Conservation (phyloP, 53 echinoderm and acorn worm genomes). For the Arbacia lixula region DNA sequence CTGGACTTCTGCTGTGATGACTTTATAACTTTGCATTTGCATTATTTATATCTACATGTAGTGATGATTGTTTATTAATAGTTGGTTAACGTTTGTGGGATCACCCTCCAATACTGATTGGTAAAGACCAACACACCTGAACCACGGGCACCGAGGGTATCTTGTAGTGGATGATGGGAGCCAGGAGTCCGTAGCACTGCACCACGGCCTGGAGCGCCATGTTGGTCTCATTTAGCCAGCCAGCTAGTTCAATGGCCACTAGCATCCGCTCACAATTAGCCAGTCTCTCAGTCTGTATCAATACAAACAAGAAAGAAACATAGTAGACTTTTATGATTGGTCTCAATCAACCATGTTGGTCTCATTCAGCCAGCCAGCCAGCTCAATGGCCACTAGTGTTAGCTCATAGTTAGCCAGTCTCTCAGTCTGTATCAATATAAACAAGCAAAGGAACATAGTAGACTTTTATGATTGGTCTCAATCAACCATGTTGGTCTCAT, state of each 20-base stretch:
- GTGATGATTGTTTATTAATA: too few species aligned
- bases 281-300: conserved; percentile 70
- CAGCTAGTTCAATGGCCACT: conserved; percentile 96
- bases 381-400: conserved; percentile 94
- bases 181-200: conserved; percentile 91
- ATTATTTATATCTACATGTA: too few species aligned
- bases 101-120: too few species aligned
- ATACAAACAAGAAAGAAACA: not conserved
- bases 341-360: conserved; percentile 88
- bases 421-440: conserved; percentile 70
- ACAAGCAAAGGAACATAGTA: too few species aligned
- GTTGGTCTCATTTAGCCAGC: conserved; percentile 97
- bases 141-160: conserved; percentile 90
- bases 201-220: conserved; percentile 96
- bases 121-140: conserved; percentile 90
- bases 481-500: conserved; percentile 93
- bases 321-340: too few species aligned
- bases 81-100: too few species aligned
- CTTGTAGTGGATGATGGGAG: conserved; percentile 92
- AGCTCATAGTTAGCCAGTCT: conserved; percentile 86
- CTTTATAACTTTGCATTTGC: too few species aligned
- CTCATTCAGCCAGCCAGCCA: conserved; percentile 98
- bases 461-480: too few species aligned
- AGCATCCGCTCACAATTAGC: conserved; percentile 94
- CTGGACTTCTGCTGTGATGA: too few species aligned